Evolutionary conservation across 2,113 vertebrate species (phyloP).

Genomic region (Peromyscus californicus): DNA sequence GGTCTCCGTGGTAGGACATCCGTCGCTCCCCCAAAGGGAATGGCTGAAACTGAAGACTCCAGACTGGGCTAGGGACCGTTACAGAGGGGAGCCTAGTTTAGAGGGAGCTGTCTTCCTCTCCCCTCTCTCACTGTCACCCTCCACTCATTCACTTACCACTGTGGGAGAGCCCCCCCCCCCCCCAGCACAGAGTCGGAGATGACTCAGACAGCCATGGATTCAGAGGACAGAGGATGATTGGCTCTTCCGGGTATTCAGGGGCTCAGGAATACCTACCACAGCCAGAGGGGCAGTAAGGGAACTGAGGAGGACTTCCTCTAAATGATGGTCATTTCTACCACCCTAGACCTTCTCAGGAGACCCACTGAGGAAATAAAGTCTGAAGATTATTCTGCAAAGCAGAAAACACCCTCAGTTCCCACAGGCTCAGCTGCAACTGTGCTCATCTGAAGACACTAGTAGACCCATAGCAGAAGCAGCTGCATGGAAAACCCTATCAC

Average conservation of each 20-base stretch:
- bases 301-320: background rate
- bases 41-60: background rate
- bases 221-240: background rate
- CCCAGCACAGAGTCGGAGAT: background rate
- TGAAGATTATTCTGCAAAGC: background rate
- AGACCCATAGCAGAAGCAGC: accelerated
- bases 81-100: background rate
- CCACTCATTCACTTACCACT: too few species aligned
- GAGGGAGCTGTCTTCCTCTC: background rate
- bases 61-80: background rate
- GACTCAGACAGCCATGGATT: background rate
- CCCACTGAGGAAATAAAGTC: background rate
- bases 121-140: background rate
- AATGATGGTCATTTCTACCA: background rate
- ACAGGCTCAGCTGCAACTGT: background rate
- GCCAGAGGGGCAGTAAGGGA: accelerated
- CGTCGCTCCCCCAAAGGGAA: slow-evolving; percentile 38
- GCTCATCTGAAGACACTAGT: background rate
- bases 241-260: background rate
- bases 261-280: background rate
- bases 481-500: background rate
- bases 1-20: accelerated
- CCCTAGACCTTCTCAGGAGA: background rate
- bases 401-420: background rate
- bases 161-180: background rate